These are phyloP conservation scores for Oncorhynchus masou DNA, from an alignment of 2,113 vertebrate genomes.

Conservation along the genomic window DNA sequence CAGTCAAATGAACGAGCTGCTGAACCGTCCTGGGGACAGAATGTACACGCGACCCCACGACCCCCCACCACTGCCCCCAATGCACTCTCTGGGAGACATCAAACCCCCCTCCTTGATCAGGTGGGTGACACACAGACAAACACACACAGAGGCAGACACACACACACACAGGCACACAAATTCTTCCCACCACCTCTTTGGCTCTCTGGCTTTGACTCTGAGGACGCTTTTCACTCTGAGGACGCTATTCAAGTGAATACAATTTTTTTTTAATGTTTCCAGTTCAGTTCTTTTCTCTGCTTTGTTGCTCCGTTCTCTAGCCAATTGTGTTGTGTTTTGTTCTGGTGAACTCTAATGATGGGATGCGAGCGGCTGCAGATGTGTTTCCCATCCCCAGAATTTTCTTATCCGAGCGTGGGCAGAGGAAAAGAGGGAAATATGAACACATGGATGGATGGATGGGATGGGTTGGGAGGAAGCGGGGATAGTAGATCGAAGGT, in stretches of 20 bases:
- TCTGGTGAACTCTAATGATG: too few species aligned
- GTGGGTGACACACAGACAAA: slow-evolving; percentile 60
- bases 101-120: slow-evolving; percentile 90
- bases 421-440: not conserved
- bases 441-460: not conserved
- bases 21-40: slow-evolving; percentile 88
- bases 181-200: too few species aligned
- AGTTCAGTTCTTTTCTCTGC: too few species aligned
- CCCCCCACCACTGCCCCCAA: slow-evolving; percentile 85
- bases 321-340: too few species aligned
- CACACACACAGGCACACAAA: too few species aligned
- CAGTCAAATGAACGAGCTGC: slow-evolving; percentile 96
- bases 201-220: too few species aligned
- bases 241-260: too few species aligned
- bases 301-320: too few species aligned
- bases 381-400: not conserved
- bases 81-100: slow-evolving; percentile 82
- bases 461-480: slow-evolving; percentile 3
- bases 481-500: not conserved
- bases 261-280: too few species aligned
- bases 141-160: too few species aligned
- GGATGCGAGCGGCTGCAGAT: not conserved
- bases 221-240: too few species aligned
- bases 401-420: not conserved
- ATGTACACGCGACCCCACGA: slow-evolving; percentile 91